Base-by-base conservation (phyloP, 2,797 vertebrate genomes). In the Macrochelys suwanniensis region DNA sequence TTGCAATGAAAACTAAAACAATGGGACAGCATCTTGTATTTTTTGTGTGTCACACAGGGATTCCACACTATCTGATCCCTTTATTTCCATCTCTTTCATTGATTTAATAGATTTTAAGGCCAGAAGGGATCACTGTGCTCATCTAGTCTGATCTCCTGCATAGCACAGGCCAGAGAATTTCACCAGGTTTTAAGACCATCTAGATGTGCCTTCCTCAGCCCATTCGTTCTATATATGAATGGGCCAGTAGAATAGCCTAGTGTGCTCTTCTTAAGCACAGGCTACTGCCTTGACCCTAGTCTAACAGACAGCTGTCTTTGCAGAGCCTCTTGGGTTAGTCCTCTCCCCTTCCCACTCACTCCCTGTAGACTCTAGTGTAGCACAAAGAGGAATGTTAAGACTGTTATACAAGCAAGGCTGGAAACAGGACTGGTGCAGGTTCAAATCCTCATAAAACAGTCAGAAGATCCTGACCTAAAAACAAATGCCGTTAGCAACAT, bases 141-240 rank as follows among this genome's bases (percentile, higher is more conserved):
- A 0, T 61, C 80, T n/a, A 51, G 5, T 15, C 15, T 65, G 54
- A 78, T 0, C 5, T 68, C 3, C 81, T 87, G 2, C 0, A 0
- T 25, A 26, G 37, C 37, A 47, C 6, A 3, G 42, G 25, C 16
- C 33, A 51, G 37, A 47, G 91, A 16, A 61, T 61, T 33, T 33
- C 16, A 19, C 61, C 33, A 37, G 33, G 3, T 68, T 16, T 68
- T n/a, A n/a, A 68, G 33, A 68, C 61, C 17, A 68, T 8, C 61
- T n/a, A 68, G 33, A 16, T n/a, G 61, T 37, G 33, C 61, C 9
- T 54, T 92, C 86, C 53, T 91, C 11, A n/a, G 42, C 21, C 71
- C 51, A 23, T 77, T 33, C 37, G 3, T 45, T 91, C 84, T 45
- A 25, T n/a, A 88, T 33, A 47, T 81, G 88, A 71, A 82, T 23